These are phyloP conservation scores for Eurosta solidaginis DNA, from an alignment of 1,140 invertebrate genomes.

Conservation along the genomic window DNA sequence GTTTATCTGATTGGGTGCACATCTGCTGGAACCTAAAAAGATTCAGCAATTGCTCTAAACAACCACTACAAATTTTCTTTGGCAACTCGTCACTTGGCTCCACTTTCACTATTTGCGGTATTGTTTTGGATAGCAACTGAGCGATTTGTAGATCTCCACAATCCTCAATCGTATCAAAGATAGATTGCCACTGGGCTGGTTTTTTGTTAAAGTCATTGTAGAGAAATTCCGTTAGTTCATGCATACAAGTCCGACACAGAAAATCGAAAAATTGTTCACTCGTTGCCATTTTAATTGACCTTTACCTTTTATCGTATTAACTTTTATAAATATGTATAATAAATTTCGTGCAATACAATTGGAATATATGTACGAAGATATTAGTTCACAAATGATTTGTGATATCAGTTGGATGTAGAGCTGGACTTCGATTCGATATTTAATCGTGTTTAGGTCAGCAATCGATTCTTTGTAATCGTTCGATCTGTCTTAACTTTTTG, in stretches of 20 bases:
- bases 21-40: constrained; percentile 21
- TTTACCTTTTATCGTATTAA: no score
- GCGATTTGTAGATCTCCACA: background rate
- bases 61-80: constrained; percentile 6
- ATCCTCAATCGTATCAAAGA: background rate
- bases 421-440: no score
- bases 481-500: no score
- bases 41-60: constrained; percentile 9
- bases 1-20: background rate
- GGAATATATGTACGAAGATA: no score
- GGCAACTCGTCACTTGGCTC: background rate
- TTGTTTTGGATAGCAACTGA: constrained; percentile 1
- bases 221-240: background rate
- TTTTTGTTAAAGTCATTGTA: no score
- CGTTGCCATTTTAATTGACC: no score
- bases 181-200: background rate
- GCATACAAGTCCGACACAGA: constrained; percentile 1
- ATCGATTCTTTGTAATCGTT: no score
- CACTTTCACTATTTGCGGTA: background rate
- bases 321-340: no score
- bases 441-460: no score
- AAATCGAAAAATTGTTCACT: background rate
- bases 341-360: no score
- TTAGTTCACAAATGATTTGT: no score
- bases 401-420: no score